phyloP scores from a whole-genome alignment of 2,888 invertebrate species.

The Amiota minor region DNA sequence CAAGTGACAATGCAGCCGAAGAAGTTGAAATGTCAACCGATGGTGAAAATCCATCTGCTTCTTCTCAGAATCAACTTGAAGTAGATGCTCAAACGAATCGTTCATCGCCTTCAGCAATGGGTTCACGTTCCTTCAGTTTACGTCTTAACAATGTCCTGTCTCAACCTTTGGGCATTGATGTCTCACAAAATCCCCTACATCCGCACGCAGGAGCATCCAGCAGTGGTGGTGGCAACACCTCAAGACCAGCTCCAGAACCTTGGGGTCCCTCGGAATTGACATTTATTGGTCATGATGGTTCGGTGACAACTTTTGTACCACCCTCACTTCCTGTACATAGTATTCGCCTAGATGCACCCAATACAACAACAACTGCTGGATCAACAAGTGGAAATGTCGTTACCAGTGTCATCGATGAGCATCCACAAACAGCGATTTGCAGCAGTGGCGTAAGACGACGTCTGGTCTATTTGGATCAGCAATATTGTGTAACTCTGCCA shows the following conservation, averaged over 20 bases:
- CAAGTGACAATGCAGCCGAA: background rate
- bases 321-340: background rate
- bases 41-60: background rate
- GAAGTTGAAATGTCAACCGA: slow-evolving; percentile 16
- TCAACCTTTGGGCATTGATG: slow-evolving; percentile 56
- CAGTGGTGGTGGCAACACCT: background rate
- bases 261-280: slow-evolving; percentile 38
- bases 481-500: slow-evolving; percentile 72
- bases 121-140: slow-evolving; percentile 44
- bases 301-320: slow-evolving; percentile 19
- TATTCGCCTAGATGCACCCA: background rate
- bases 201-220: background rate
- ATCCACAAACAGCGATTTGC: slow-evolving; percentile 43
- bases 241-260: slow-evolving; percentile 33
- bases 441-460: slow-evolving; percentile 57
- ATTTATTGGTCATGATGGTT: slow-evolving; percentile 28
- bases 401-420: slow-evolving; percentile 16
- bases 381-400: slow-evolving; percentile 22
- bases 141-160: slow-evolving; percentile 54
- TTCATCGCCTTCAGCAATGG: slow-evolving; percentile 27
- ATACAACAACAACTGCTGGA: slow-evolving; percentile 28
- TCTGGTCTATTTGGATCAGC: slow-evolving; percentile 65
- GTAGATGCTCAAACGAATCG: slow-evolving; percentile 44
- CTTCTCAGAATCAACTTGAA: background rate
- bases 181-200: slow-evolving; percentile 23